phyloP scores from a whole-genome alignment of 2,113 vertebrate genomes.

The Tetrax tetrax region DNA sequence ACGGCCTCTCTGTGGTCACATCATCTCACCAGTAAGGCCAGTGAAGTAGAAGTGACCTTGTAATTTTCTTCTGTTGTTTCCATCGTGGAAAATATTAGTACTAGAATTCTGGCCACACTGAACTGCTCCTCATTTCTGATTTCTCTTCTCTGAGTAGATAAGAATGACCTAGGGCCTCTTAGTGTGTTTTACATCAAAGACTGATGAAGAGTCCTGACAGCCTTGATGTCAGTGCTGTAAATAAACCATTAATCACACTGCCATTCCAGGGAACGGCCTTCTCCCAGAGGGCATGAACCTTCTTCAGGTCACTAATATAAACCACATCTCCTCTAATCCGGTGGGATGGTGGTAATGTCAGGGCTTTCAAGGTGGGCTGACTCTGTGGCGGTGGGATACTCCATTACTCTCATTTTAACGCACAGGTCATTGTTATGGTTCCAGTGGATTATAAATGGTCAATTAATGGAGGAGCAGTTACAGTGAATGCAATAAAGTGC shows the following conservation, averaged over 20 bases:
- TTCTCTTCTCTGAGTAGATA: slow-evolving; percentile 75
- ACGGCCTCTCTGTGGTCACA: background rate
- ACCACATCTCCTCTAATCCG: slow-evolving; percentile 77
- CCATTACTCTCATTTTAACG: slow-evolving; percentile 65
- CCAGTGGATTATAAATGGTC: slow-evolving; percentile 51
- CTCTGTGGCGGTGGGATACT: slow-evolving; percentile 31
- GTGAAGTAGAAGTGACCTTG: background rate
- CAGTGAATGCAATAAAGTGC: slow-evolving; percentile 11
- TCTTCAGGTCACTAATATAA: slow-evolving; percentile 84
- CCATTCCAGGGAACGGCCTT: slow-evolving; percentile 74
- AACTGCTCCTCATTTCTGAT: slow-evolving; percentile 64
- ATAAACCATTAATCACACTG: slow-evolving; percentile 87
- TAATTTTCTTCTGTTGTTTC: background rate
- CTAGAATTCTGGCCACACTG: background rate
- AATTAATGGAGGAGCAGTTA: slow-evolving; percentile 26
- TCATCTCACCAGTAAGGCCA: background rate
- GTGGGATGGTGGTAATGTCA: slow-evolving; percentile 21
- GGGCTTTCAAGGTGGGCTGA: slow-evolving; percentile 61
- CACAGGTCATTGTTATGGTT: slow-evolving; percentile 46
- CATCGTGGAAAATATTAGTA: background rate
- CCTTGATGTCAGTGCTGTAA: slow-evolving; percentile 81
- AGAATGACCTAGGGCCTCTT: slow-evolving; percentile 75
- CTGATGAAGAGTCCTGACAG: slow-evolving; percentile 79
- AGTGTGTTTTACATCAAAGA: slow-evolving; percentile 87
- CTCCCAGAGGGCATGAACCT: slow-evolving; percentile 82